Evolutionary conservation across 1,140 invertebrate species (phyloP).

Genomic region (Formica selysi): DNA sequence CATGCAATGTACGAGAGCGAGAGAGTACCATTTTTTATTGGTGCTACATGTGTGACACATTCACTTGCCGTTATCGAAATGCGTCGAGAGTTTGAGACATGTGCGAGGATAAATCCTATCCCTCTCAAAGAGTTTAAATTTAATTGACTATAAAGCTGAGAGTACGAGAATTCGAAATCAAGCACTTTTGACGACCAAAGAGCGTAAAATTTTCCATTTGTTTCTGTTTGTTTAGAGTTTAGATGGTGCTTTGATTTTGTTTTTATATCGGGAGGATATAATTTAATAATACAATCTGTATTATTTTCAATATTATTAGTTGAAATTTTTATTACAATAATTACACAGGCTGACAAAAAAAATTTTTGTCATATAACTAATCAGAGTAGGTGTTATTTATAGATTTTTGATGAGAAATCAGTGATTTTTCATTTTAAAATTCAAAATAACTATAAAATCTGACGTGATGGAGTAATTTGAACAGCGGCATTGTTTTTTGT

Average conservation of each 20-base stretch:
- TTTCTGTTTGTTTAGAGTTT: too few species aligned
- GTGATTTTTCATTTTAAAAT: too few species aligned
- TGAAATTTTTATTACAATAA: not conserved
- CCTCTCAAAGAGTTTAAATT: slow-evolving; percentile 9
- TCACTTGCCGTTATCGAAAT: slow-evolving; percentile 21
- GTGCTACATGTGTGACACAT: slow-evolving; percentile 13
- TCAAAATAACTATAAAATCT: too few species aligned
- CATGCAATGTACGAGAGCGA: not conserved
- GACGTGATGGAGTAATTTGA: too few species aligned
- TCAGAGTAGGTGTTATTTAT: too few species aligned
- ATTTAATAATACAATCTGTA: not conserved
- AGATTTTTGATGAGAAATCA: too few species aligned
- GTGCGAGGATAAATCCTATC: not conserved
- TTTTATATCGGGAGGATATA: not conserved
- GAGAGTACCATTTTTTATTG: slow-evolving; percentile 20
- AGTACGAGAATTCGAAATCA: not conserved
- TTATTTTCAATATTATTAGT: not conserved
- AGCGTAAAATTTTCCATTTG: too few species aligned
- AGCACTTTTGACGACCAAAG: not conserved
- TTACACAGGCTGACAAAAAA: not conserved
- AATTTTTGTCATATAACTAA: too few species aligned
- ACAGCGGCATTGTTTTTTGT: too few species aligned
- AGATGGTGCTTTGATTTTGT: not conserved
- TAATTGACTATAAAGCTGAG: too few species aligned
- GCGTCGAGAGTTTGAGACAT: not conserved